A percentile compares a stretch with the other conserved stretches of the same genome.
phyloP scores from a whole-genome alignment of 1,140 invertebrate genomes.

The Drosophila seguyi region DNA sequence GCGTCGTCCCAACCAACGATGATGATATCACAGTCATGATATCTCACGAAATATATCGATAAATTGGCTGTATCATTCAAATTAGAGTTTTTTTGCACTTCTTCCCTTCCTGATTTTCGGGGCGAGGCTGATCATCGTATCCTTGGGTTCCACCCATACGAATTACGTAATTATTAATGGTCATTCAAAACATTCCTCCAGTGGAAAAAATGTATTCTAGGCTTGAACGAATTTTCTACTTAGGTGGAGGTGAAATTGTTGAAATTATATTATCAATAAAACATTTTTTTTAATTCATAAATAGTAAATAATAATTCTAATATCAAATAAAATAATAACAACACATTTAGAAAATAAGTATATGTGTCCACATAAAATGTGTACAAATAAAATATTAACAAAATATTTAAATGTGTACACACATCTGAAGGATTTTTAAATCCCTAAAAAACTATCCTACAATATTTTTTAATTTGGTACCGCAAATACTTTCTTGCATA shows the following conservation, averaged over 20 bases:
- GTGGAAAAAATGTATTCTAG: not conserved
- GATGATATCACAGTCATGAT: slow-evolving; percentile 18
- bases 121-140: slow-evolving; percentile 4
- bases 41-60: slow-evolving; percentile 12
- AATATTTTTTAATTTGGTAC: no score
- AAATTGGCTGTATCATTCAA: slow-evolving; percentile 3
- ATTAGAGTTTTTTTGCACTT: slow-evolving; percentile 10
- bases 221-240: not conserved
- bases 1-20: no score
- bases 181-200: not conserved
- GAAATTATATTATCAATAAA: not conserved
- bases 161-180: slow-evolving; percentile 8
- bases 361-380: no score
- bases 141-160: slow-evolving; percentile 3
- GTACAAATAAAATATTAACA: no score
- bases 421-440: no score
- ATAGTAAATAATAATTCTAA: no score
- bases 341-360: no score
- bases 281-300: not conserved
- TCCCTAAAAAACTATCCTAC: no score
- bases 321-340: no score
- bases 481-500: no score
- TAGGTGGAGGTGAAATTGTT: not conserved
- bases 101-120: slow-evolving; percentile 8
- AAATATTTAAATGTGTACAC: no score